Conservation (phyloP, 2,797 vertebrate genomes). For the Labeo calbasu region DNA sequence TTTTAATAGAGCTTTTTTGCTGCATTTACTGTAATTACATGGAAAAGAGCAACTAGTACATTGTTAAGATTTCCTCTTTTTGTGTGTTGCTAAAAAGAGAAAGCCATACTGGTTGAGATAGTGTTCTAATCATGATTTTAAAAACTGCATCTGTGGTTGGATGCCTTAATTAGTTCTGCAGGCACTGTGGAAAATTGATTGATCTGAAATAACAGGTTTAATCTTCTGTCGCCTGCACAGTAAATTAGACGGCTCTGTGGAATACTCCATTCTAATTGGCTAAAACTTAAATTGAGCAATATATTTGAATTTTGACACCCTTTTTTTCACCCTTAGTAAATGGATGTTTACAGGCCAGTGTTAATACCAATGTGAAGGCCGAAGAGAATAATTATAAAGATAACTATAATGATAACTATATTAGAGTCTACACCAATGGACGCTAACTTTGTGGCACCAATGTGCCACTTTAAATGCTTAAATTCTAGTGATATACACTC, state of each 20-base stretch:
- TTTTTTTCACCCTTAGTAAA: neutral
- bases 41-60: neutral
- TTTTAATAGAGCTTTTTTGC: neutral
- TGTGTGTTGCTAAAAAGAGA: neutral
- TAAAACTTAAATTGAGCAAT: neutral
- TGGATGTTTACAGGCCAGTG: neutral
- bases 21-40: neutral
- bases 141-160: neutral
- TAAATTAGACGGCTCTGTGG: neutral
- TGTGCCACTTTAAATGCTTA: too few relatives aligned
- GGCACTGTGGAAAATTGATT: neutral
- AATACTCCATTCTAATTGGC: slow-evolving; percentile 5
- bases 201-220: neutral
- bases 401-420: too few relatives aligned
- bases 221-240: neutral
- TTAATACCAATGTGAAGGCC: too few relatives aligned
- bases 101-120: neutral
- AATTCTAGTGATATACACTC: too few relatives aligned
- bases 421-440: too few relatives aligned
- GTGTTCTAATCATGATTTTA: neutral
- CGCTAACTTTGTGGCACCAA: too few relatives aligned
- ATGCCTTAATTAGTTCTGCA: neutral
- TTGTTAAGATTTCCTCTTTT: neutral
- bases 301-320: neutral
- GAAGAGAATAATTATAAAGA: too few relatives aligned